A percentile compares a stretch with the other conserved stretches of the same genome.
These are phyloP conservation scores for Brachypodius melanocephalos DNA, from an alignment of 2,113 vertebrate genomes.

Conservation along the genomic window DNA sequence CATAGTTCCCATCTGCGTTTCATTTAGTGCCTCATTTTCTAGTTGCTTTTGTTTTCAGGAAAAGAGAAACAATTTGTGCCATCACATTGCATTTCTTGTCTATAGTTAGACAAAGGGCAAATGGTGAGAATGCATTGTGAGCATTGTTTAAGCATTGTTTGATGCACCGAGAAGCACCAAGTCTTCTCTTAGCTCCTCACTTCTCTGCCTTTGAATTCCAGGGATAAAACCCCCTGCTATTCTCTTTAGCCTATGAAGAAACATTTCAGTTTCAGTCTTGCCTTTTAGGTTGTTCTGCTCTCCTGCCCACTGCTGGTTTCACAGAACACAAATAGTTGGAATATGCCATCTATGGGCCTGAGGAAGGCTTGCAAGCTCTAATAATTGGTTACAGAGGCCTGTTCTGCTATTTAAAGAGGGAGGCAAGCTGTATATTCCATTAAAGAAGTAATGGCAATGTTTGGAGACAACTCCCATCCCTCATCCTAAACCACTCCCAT, in stretches of 20 bases:
- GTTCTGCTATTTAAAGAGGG: neutral
- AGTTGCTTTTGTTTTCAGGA: neutral
- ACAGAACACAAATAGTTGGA: conserved; percentile 28
- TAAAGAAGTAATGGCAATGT: neutral
- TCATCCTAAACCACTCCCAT: neutral
- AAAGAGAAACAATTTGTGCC: neutral
- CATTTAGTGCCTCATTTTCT: conserved; percentile 14
- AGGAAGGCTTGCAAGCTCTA: conserved; percentile 32
- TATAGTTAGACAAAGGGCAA: neutral
- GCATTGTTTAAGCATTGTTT: neutral
- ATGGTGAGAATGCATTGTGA: neutral
- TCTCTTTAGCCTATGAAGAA: neutral
- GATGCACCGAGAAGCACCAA: fast-evolving
- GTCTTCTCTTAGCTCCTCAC: neutral
- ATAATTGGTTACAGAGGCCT: neutral
- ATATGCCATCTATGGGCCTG: conserved; percentile 65
- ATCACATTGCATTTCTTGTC: neutral
- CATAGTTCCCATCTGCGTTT: neutral
- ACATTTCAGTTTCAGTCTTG: neutral
- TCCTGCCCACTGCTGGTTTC: neutral
- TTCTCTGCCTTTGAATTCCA: neutral
- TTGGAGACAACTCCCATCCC: neutral
- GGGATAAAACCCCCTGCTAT: neutral
- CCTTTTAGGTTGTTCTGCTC: neutral
- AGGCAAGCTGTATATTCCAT: neutral